Evolutionary conservation across 23 tunicate genomes (phyloP), one percentile per base, ranked within the genome.

Genomic region (Styela clava): DNA sequence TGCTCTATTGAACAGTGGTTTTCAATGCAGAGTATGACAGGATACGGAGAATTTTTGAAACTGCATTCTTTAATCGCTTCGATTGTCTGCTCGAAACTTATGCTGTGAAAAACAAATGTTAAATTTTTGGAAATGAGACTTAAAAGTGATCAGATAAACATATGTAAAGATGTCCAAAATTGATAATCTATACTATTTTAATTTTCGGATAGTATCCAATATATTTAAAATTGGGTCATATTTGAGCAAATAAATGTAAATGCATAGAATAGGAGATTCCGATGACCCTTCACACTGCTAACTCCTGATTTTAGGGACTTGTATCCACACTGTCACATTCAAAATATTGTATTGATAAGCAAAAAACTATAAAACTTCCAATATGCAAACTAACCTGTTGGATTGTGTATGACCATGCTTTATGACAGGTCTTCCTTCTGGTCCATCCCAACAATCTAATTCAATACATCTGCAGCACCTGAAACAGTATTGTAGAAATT

Each of bases 391-490:
- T 83, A 27, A 86, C 96, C 64, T 74, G 62, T 86, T 90, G 24
- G 97, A 81, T 51, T 69, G 82, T 34, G 91, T 94, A 77, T 89
- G 88, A 18, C 98, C 98, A 52, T 94, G 98, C 21, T 83, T 61
- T 2, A 94, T 87, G 26, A 85, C 86, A 2, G 98, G 98, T 74
- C 78, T 69, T n/a, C 83, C 91, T 2, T 94, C 78, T 21, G 85
- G 29, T 72, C 98, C 98, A 69, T 94, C 98, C 98, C 98, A 94
- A 36, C 95, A 88, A 74, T 94, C 98, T 31, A 94, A 71, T 65
- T 94, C 98, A 30, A 96, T 83, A 82, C 99, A 96, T 24, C 99
- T 83, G 68, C 99, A 96, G 69, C 99, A 93, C 64, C 98, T 93
- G 81, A 76, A n/a, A 71, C 3, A 68, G 18, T 56, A 56, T 56